Evolutionary conservation across 53 echinoderm and acorn worm species (phyloP), one percentile per base, ranked within the genome.

Genomic region (Temnopleurus reevesii): DNA sequence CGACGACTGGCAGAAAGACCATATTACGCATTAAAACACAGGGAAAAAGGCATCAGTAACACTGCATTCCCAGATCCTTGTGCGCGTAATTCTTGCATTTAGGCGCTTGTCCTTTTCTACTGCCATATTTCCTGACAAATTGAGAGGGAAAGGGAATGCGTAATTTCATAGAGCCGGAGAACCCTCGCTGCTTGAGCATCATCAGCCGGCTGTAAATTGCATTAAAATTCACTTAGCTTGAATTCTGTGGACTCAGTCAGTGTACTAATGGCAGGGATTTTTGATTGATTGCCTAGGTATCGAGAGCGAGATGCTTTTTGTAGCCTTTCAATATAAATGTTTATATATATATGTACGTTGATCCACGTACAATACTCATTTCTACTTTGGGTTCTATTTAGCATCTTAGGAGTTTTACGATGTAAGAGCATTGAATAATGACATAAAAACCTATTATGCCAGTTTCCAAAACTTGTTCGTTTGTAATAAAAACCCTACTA

Each of bases 221-320:
- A 91, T 91, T 91, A 84, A 91, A 91, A 91, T 91, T 91, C 85
- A 91, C 84, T 91, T 91, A 91, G 91, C 88, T 87, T 47, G 88
- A 65, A 66, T 87, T 87, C 34, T 87, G 88, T 87, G 88, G 88
- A 87, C 88, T 66, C 88, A 87, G 88, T 51, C 71, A 87, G 88
- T 87, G 88, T 87, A 87, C 88, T 87, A 87, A 87, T 87, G 88
- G 88, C 88, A 51, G 88, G 71, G 88, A 87, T 87, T 87, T 87
- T 71, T 87, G 88, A 87, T 87, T 87, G 88, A 87, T 87, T 87
- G 88, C 71, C 88, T 51, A 27, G 36, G 64, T 86, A 63, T 63
- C 61, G 44, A 64, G 86, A 64, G 36, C 66, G 24, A 35, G 88
- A 87, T 45, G 66, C 25, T 58, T 77, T 60, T 63, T 57, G 12